Evolutionary conservation across 2,113 vertebrate genomes (phyloP).

Genomic region (Bungarus multicinctus): DNA sequence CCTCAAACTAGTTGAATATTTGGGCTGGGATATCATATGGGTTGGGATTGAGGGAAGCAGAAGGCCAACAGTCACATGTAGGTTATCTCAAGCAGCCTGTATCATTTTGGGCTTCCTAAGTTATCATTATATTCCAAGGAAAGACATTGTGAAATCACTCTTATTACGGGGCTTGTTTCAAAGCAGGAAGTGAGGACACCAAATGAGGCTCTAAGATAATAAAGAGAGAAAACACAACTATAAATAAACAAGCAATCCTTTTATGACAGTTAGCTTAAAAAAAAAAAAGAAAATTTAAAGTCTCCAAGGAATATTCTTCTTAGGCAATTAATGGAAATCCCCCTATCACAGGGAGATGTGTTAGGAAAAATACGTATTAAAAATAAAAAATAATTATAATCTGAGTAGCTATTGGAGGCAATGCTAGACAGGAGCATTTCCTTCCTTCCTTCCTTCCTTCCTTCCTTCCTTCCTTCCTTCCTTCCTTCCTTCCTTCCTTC

Average conservation of each 20-base stretch:
- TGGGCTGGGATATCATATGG: background rate
- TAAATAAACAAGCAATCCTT: background rate
- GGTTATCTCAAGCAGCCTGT: background rate
- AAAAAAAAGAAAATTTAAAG: background rate
- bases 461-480: accelerated
- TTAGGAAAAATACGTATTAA: background rate
- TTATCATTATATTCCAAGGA: background rate
- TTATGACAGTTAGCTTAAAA: background rate
- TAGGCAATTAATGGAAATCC: background rate
- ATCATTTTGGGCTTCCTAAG: background rate
- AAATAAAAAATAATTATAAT: background rate
- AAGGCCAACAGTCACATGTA: background rate
- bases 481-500: too few species aligned
- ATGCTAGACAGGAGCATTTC: background rate
- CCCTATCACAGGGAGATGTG: background rate
- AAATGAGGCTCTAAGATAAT: background rate
- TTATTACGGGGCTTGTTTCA: background rate
- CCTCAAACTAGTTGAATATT: background rate
- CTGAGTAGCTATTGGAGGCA: background rate
- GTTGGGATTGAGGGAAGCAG: background rate
- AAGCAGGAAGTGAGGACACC: background rate
- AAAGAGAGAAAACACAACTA: background rate
- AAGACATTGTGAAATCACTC: background rate
- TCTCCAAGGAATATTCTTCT: background rate
- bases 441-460: too few species aligned